A percentile compares a stretch with the other conserved stretches of the same genome.
Conservation (phyloP, 2,888 invertebrate genomes). For the Epinotia bilunana region DNA sequence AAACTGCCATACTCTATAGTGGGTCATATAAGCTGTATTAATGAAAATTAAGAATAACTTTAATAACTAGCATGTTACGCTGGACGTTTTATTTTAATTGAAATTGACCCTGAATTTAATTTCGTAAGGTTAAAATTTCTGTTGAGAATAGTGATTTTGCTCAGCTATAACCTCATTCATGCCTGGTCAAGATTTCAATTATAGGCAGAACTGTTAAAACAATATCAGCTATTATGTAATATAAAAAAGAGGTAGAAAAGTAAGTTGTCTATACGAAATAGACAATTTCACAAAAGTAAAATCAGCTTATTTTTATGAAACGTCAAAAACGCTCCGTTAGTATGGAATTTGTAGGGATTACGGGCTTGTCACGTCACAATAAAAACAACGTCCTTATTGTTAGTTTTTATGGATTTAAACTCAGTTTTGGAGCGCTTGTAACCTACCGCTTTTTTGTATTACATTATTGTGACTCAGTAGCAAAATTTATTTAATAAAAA, state of each 20-base stretch:
- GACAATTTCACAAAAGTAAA: no score
- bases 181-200: not conserved
- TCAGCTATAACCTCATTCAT: conserved; percentile 17
- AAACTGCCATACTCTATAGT: not conserved
- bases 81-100: not conserved
- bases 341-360: no score
- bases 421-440: no score
- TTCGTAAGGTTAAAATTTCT: not conserved
- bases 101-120: not conserved
- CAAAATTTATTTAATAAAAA: not conserved
- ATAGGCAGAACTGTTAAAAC: not conserved
- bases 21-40: not conserved
- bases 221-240: not conserved
- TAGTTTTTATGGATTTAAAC: no score
- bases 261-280: no score
- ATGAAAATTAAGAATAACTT: not conserved
- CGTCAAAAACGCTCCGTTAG: no score
- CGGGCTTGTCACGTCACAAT: no score
- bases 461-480: not conserved
- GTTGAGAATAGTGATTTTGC: not conserved
- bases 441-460: no score
- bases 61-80: not conserved
- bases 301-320: no score
- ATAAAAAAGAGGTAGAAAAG: no score
- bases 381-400: no score